phyloP scores from a whole-genome alignment of 2,113 vertebrate species.

The Pipa parva region DNA sequence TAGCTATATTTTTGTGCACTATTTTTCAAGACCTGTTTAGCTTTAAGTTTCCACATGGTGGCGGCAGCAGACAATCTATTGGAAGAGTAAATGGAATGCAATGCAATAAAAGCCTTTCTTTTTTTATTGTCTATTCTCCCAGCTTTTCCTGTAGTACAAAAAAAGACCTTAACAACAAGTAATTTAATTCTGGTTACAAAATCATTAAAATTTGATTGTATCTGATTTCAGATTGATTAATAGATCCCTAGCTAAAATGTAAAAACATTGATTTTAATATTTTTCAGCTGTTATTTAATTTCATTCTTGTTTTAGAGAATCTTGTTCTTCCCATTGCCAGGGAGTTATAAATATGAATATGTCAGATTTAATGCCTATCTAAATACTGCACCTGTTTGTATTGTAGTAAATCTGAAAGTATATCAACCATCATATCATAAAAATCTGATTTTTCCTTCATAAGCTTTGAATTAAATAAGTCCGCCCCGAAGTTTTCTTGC shows the following conservation, averaged over 20 bases:
- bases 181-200: background rate
- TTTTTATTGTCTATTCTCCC: background rate
- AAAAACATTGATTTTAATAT: background rate
- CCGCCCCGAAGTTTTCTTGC: too few species aligned
- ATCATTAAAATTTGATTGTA: background rate
- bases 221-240: background rate
- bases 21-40: too few species aligned
- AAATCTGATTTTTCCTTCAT: too few species aligned
- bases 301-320: background rate
- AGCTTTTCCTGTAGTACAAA: background rate
- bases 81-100: background rate
- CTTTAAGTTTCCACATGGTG: constrained; percentile 13
- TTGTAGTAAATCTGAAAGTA: too few species aligned
- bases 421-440: too few species aligned
- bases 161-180: background rate
- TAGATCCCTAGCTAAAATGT: background rate
- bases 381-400: too few species aligned
- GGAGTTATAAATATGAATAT: background rate
- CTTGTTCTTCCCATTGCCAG: background rate
- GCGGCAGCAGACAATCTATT: constrained; percentile 17
- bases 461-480: too few species aligned
- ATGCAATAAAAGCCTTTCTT: background rate
- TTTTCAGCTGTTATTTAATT: background rate
- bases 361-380: background rate
- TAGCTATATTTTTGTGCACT: too few species aligned